Evolutionary conservation across 30 jellyfish, hydroid and myxozoan genomes (phyloP), one percentile per base, ranked within the genome.

Genomic region (Hydra vulgaris): DNA sequence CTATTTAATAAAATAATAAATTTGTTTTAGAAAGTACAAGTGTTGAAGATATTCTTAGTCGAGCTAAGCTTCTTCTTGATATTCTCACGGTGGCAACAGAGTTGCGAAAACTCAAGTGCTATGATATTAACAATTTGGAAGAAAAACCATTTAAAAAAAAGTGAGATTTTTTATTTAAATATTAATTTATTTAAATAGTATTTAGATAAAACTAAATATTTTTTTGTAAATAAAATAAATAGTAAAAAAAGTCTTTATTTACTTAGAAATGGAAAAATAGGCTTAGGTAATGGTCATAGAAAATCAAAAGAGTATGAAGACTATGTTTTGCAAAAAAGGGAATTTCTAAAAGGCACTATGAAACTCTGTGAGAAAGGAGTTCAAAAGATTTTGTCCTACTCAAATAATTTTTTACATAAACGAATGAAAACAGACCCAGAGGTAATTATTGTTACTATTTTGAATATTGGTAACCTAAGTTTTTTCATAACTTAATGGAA

Each of bases 271-370:
- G 73, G 23, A 72, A 26, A 69, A 55, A 69, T 83, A 76, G 96
- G 96, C 26, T 84, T 91, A 26, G 97, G 97, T 54, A 91, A 86
- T 77, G 96, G 96, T 40, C 97, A 84, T 54, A 74, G 94, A 74
- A 91, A 91, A 61, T 91, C 97, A 20, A 80, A 82, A 66, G 88
- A 81, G 66, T 91, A 82, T 76, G 96, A 91, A 79, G 90, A 53
- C 17, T 91, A n/a, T 72, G 95, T 91, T 25, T 78, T 91, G 12
- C 83, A 85, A 18, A 87, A 86, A 73, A 85, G 97, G 23, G 76
- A 77, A 0, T 72, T 80, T 68, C 69, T 91, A 82, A 83, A 89
- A 67, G 82, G 72, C 27, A 72, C 81, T 21, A 27, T 87, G 73
- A 85, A 87, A 8, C 84, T 91, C 21, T 91, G 97, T 78, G 97